Evolutionary conservation across 2,113 vertebrate species (phyloP).

Genomic region (Mellivora capensis): DNA sequence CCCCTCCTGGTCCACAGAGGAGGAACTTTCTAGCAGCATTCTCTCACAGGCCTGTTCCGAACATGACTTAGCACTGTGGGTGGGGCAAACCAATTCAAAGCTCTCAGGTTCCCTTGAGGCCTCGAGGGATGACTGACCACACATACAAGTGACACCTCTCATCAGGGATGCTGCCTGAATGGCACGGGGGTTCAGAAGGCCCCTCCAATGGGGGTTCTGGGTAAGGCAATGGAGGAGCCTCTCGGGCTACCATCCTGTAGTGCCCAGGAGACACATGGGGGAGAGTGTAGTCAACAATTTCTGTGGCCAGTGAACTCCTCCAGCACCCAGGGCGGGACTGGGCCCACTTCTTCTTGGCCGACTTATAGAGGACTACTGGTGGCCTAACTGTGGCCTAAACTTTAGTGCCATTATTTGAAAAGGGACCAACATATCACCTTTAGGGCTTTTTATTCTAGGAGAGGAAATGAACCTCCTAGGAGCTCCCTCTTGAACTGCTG

Average conservation of each 20-base stretch:
- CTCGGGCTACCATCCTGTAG: not conserved
- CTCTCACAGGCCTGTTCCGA: not conserved
- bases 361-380: accelerated
- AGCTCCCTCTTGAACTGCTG: not conserved
- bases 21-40: not conserved
- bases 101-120: not conserved
- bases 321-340: not conserved
- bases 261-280: not conserved
- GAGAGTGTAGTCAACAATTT: not conserved
- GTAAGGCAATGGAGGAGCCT: not conserved
- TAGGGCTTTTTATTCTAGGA: not conserved
- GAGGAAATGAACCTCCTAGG: not conserved
- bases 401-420: not conserved
- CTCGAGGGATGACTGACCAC: not conserved
- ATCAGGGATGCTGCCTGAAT: not conserved
- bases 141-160: not conserved
- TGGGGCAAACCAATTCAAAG: not conserved
- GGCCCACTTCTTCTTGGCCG: no score
- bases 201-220: not conserved
- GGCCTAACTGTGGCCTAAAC: not conserved
- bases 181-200: not conserved
- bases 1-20: not conserved
- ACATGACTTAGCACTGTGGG: not conserved
- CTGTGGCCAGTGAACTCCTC: not conserved
- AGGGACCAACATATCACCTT: not conserved